Conservation (phyloP, 2,888 invertebrate genomes). For the Nemapogon koenigi region DNA sequence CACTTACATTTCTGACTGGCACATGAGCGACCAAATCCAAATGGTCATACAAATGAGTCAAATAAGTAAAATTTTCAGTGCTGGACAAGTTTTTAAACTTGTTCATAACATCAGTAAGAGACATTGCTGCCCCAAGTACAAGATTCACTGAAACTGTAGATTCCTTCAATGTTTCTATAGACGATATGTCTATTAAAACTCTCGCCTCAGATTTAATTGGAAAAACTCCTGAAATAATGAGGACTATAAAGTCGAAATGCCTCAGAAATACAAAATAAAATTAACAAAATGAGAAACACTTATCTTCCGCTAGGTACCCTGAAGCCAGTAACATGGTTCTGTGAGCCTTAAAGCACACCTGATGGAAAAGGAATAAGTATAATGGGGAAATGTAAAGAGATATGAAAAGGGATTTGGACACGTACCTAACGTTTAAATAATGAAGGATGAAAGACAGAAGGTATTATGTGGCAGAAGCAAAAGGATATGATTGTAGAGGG, state of each 20-base stretch:
- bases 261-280: not conserved
- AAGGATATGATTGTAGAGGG: too few relatives aligned
- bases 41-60: conserved; percentile 65
- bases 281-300: not conserved
- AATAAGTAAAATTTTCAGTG: conserved; percentile 64
- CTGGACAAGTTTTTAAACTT: conserved; percentile 38
- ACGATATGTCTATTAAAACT: conserved; percentile 67
- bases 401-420: too few relatives aligned
- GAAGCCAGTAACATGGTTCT: too few relatives aligned
- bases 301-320: too few relatives aligned
- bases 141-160: conserved; percentile 39
- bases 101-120: conserved; percentile 60
- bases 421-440: too few relatives aligned
- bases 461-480: too few relatives aligned
- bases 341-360: not conserved
- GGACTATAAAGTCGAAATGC: not conserved
- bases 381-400: too few relatives aligned
- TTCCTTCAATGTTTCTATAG: conserved; percentile 56
- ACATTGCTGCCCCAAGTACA: conserved; percentile 64
- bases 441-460: too few relatives aligned
- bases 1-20: conserved; percentile 75
- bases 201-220: conserved; percentile 41
- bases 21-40: conserved; percentile 73
- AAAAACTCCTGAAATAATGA: conserved; percentile 48
- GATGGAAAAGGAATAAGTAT: too few relatives aligned